Conservation (phyloP, 2,113 vertebrate species). For the Pterocles gutturalis region DNA sequence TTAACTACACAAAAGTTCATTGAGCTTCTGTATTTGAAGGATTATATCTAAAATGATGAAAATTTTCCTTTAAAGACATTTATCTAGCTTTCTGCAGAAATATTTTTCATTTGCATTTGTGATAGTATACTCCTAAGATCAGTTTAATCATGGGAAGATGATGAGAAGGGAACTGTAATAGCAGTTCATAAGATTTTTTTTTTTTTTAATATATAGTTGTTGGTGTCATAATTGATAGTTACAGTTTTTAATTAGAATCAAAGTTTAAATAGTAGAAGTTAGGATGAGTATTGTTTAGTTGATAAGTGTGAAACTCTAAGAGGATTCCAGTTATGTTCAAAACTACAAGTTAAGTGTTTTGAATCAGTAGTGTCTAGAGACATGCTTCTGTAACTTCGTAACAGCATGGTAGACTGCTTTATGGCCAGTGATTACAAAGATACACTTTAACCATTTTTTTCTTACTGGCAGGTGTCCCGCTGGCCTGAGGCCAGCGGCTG, state of each 20-base stretch:
- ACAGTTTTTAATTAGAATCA: neutral
- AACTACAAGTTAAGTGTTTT: neutral
- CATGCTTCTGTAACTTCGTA: conserved; percentile 32
- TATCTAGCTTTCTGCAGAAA: neutral
- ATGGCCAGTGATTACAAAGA: conserved; percentile 70
- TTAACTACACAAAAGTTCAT: neutral
- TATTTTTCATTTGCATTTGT: neutral
- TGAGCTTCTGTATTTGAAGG: neutral
- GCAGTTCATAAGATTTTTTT: neutral
- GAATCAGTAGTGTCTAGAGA: conserved; percentile 42
- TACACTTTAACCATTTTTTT: conserved; percentile 75
- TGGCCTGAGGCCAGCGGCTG: conserved; percentile 74
- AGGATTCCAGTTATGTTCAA: neutral
- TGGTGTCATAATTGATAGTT: neutral
- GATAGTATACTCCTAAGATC: neutral
- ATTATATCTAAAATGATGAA: neutral
- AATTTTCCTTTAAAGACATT: neutral
- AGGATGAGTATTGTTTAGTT: neutral
- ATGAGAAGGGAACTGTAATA: neutral
- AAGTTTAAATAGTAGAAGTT: neutral
- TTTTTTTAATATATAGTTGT: neutral
- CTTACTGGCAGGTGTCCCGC: conserved; percentile 76
- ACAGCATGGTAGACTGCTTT: conserved; percentile 64
- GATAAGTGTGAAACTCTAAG: neutral
- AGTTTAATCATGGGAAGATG: neutral